Conservation (phyloP, 2,797 vertebrate species). For the Psittacula echo region DNA sequence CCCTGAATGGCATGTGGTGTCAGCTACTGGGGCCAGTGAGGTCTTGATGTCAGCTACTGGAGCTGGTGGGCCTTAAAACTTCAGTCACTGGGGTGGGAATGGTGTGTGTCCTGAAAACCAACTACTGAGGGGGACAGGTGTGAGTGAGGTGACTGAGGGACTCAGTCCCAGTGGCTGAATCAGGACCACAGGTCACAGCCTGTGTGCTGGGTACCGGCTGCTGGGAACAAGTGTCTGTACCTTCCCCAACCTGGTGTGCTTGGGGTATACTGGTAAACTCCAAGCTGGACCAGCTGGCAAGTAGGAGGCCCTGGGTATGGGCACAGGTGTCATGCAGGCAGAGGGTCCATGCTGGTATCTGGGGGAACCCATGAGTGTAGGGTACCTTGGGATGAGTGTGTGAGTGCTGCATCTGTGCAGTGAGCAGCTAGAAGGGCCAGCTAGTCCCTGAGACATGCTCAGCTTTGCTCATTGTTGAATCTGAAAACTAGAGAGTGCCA, state of each 20-base stretch:
- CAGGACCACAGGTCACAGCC: fast-evolving
- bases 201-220: fast-evolving
- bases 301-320: neutral
- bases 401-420: fast-evolving
- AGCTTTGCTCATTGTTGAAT: neutral
- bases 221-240: too few species aligned
- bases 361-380: fast-evolving
- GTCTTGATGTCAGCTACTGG: neutral
- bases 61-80: neutral
- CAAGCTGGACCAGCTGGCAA: neutral
- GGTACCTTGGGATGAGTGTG: neutral
- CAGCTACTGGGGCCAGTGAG: neutral
- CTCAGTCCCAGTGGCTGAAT: neutral
- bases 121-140: fast-evolving
- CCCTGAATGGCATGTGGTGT: neutral
- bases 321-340: fast-evolving
- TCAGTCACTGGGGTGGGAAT: neutral
- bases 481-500: neutral
- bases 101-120: neutral
- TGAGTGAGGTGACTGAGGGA: neutral
- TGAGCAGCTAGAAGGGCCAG: fast-evolving
- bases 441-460: neutral
- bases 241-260: fast-evolving
- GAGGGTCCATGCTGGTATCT: neutral
- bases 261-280: neutral